These are phyloP conservation scores for Antrozous pallidus DNA, from an alignment of 2,797 vertebrate genomes.

Conservation along the genomic window DNA sequence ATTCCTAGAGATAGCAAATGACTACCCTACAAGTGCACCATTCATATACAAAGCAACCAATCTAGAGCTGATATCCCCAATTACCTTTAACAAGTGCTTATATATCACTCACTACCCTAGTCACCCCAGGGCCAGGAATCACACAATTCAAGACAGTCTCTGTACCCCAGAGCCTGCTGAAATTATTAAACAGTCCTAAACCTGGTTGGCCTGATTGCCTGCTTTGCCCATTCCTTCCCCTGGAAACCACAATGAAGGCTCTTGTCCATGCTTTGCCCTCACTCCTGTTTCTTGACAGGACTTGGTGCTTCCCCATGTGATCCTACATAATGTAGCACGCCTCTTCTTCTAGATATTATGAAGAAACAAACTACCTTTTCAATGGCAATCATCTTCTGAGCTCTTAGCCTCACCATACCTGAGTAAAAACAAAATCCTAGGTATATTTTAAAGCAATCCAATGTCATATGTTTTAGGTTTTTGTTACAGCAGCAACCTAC, in stretches of 20 bases:
- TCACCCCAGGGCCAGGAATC: background rate
- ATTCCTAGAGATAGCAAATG: background rate
- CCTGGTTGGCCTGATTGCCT: background rate
- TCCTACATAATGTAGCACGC: background rate
- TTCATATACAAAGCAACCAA: background rate
- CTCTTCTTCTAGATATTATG: background rate
- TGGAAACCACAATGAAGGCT: background rate
- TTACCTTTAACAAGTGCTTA: background rate
- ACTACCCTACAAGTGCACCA: background rate
- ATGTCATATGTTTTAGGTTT: background rate
- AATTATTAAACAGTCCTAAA: background rate
- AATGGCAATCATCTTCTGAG: background rate
- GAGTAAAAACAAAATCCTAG: constrained; percentile 15
- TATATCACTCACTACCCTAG: background rate
- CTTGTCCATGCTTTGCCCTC: background rate
- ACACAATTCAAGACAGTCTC: background rate
- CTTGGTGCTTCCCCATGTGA: background rate
- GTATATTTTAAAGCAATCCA: background rate
- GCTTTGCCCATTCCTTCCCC: background rate
- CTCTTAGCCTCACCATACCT: background rate
- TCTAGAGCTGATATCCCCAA: background rate
- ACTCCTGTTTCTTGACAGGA: background rate
- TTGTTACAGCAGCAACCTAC: background rate
- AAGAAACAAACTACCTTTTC: background rate
- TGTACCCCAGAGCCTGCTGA: background rate